These are phyloP conservation scores for Pycnomerus fuliginosus DNA, from an alignment of 2,888 invertebrate species.

Conservation along the genomic window DNA sequence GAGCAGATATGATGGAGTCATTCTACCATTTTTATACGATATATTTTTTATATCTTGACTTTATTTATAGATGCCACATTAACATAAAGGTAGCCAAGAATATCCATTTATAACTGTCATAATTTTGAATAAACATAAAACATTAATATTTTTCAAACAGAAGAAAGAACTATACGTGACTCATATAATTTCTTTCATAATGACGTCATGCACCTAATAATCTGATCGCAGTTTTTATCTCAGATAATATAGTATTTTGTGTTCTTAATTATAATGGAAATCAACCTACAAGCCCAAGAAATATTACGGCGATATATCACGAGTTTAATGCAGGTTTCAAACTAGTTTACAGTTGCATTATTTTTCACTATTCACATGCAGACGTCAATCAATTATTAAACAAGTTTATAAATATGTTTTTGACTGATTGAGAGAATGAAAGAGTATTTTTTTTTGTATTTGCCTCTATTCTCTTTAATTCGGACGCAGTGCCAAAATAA, in stretches of 20 bases:
- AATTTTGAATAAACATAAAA: slow-evolving; percentile 15
- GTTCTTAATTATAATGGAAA: slow-evolving; percentile 16
- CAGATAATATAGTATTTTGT: slow-evolving; percentile 8
- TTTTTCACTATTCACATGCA: no score
- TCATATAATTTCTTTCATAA: slow-evolving; percentile 12
- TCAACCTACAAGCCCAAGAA: slow-evolving; percentile 9
- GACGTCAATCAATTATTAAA: no score
- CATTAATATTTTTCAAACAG: slow-evolving; percentile 6
- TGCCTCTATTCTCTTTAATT: no score
- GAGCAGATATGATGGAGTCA: not conserved
- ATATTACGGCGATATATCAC: slow-evolving; percentile 9
- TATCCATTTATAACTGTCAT: slow-evolving; percentile 15
- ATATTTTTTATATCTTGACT: not conserved
- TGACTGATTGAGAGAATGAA: no score
- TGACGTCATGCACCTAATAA: slow-evolving; percentile 17
- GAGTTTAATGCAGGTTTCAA: not conserved
- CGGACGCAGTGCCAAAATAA: no score
- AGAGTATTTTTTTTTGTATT: no score
- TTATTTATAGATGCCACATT: slow-evolving; percentile 11
- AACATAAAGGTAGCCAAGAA: slow-evolving; percentile 12
- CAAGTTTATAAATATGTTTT: no score
- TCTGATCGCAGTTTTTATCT: slow-evolving; percentile 10
- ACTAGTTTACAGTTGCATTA: no score
- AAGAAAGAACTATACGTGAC: slow-evolving; percentile 19
- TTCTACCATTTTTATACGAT: not conserved